A percentile compares a stretch with the other conserved stretches of the same genome.
Conservation (phyloP, 2,888 invertebrate species). For the Drosophila paucipuncta region DNA sequence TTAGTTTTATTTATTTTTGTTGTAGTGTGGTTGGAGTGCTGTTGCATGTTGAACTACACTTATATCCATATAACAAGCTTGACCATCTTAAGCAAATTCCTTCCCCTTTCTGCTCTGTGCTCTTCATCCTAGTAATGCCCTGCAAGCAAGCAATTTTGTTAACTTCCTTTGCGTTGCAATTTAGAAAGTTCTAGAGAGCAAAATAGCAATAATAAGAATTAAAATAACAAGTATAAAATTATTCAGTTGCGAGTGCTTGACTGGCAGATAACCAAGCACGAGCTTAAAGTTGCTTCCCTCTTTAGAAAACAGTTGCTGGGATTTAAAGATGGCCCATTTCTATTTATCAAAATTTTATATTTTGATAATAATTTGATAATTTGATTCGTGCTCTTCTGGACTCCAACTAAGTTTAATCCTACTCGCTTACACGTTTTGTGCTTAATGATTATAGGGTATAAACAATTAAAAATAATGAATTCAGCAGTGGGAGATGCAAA, state of each 20-base stretch:
- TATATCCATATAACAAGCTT: constrained; percentile 18
- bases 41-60: constrained; percentile 19
- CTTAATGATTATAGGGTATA: constrained; percentile 5
- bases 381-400: not conserved
- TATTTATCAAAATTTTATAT: no score
- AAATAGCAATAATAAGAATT: constrained; percentile 34
- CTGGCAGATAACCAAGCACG: constrained; percentile 1
- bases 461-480: constrained; percentile 11
- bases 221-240: constrained; percentile 17
- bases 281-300: not conserved
- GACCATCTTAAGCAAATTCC: constrained; percentile 7
- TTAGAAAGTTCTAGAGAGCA: constrained; percentile 33
- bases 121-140: not conserved
- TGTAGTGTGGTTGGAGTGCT: constrained; percentile 2
- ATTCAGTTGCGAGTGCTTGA: not conserved
- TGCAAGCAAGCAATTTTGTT: not conserved
- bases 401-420: not conserved
- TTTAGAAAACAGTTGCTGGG: not conserved
- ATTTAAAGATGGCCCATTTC: not conserved
- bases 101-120: no score
- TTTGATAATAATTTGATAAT: not conserved
- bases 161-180: constrained; percentile 24
- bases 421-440: not conserved
- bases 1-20: not conserved
- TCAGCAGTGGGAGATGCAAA: not conserved